A percentile compares a stretch with the other conserved stretches of the same genome.
Conservation (phyloP, 92 coral and sea anemone species). For the Bergia puertoricense region DNA sequence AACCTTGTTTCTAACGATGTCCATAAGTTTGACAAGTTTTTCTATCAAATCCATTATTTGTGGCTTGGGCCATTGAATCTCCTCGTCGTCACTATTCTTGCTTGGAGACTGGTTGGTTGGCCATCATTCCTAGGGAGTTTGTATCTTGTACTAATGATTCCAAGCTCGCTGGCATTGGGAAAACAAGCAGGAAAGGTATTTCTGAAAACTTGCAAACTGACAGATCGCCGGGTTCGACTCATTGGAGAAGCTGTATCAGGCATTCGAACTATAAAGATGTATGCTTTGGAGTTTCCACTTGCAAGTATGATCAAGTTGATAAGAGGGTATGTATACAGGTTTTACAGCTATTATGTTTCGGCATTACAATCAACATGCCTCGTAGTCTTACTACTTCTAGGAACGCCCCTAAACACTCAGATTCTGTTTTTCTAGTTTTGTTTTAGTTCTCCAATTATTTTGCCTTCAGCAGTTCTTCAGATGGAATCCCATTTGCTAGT, state of each 20-base stretch:
- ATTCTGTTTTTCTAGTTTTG: too few species aligned
- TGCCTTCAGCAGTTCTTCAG: too few species aligned
- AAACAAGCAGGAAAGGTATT: neutral
- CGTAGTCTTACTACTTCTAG: too few species aligned
- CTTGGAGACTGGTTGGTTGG: constrained; percentile 24
- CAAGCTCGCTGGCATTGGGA: constrained; percentile 8
- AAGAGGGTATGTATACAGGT: constrained; percentile 1
- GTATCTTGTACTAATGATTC: constrained; percentile 2
- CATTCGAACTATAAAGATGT: constrained; percentile 30
- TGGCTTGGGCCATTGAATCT: constrained; percentile 10
- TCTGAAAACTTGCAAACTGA: neutral
- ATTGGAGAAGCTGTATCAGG: constrained; percentile 28
- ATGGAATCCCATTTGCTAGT: too few species aligned
- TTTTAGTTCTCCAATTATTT: too few species aligned
- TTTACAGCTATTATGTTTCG: neutral
- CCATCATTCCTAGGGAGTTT: constrained; percentile 12
- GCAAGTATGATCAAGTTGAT: constrained; percentile 24
- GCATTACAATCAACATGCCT: neutral
- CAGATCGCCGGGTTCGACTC: constrained; percentile 33
- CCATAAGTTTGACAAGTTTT: constrained; percentile 16
- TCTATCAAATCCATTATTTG: neutral
- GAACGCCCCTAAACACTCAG: too few species aligned
- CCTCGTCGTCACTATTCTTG: neutral
- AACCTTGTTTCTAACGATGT: constrained; percentile 27
- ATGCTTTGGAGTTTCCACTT: constrained; percentile 26